phyloP scores from a whole-genome alignment of 2,113 vertebrate species.

The Phyllopteryx taeniolatus region DNA sequence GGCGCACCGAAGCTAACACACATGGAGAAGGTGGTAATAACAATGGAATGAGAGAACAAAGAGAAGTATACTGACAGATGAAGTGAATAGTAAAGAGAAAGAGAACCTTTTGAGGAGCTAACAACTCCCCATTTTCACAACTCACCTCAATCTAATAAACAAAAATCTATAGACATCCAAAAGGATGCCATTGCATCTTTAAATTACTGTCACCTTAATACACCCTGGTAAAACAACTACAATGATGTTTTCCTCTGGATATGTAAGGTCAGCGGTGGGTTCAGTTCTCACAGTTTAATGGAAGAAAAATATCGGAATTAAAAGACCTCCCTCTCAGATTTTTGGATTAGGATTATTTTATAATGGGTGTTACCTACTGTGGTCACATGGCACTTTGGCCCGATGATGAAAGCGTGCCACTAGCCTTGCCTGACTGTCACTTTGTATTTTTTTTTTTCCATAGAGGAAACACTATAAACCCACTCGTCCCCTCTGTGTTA shows the following conservation, averaged over 20 bases:
- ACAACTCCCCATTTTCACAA: conserved; percentile 29
- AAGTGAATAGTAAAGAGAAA: conserved; percentile 10
- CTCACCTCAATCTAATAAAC: conserved; percentile 41
- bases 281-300: conserved; percentile 17
- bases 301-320: conserved; percentile 23
- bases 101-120: background rate
- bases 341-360: conserved; percentile 53
- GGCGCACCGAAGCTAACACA: background rate
- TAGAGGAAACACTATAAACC: conserved; percentile 22
- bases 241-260: conserved; percentile 3
- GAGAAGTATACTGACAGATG: conserved; percentile 23
- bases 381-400: conserved; percentile 40
- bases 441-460: conserved; percentile 46
- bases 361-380: conserved; percentile 42
- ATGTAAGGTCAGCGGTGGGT: conserved; percentile 36
- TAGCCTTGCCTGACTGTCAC: conserved; percentile 40
- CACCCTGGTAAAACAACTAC: conserved; percentile 10
- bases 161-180: conserved; percentile 36
- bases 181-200: conserved; percentile 20
- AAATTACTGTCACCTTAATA: conserved; percentile 37
- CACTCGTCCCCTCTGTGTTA: conserved; percentile 35
- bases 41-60: conserved; percentile 1
- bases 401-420: conserved; percentile 9
- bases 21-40: conserved; percentile 1
- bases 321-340: conserved; percentile 26